These are phyloP conservation scores for Anguilla anguilla DNA, from an alignment of 2,797 vertebrate species.

Conservation along the genomic window DNA sequence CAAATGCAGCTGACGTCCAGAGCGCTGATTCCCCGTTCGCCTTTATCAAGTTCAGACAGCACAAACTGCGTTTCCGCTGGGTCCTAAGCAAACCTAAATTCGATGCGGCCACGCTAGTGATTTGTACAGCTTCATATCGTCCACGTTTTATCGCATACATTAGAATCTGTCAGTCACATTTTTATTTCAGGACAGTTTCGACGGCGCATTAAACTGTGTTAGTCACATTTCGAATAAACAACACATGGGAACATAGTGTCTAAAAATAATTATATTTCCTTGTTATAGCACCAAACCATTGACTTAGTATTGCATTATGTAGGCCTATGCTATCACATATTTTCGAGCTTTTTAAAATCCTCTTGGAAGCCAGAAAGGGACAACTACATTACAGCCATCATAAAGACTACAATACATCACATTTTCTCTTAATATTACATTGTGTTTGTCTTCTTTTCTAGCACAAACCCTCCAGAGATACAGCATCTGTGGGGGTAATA, in stretches of 20 bases:
- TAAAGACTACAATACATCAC: neutral
- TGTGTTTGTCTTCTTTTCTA: neutral
- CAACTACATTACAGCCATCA: neutral
- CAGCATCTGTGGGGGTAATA: neutral
- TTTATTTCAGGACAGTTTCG: too few relatives aligned
- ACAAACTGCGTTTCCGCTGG: slow-evolving; percentile 23
- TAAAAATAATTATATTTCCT: too few relatives aligned
- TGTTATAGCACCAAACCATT: too few relatives aligned
- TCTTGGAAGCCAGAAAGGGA: neutral
- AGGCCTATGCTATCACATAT: too few relatives aligned
- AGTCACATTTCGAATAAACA: too few relatives aligned
- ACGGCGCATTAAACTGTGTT: too few relatives aligned
- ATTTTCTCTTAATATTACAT: neutral
- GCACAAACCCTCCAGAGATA: neutral
- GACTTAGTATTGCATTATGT: too few relatives aligned
- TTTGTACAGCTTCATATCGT: neutral
- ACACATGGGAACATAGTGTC: too few relatives aligned
- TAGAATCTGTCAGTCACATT: too few relatives aligned
- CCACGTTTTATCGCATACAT: too few relatives aligned
- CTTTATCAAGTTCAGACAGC: slow-evolving; percentile 35
- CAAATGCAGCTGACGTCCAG: slow-evolving; percentile 73
- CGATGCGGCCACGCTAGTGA: neutral
- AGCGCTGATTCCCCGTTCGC: slow-evolving; percentile 39
- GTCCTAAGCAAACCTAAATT: slow-evolving; percentile 35
- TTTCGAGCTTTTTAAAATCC: neutral